Base-by-base conservation (phyloP, 2,113 vertebrate genomes). In the Alethe diademata region DNA sequence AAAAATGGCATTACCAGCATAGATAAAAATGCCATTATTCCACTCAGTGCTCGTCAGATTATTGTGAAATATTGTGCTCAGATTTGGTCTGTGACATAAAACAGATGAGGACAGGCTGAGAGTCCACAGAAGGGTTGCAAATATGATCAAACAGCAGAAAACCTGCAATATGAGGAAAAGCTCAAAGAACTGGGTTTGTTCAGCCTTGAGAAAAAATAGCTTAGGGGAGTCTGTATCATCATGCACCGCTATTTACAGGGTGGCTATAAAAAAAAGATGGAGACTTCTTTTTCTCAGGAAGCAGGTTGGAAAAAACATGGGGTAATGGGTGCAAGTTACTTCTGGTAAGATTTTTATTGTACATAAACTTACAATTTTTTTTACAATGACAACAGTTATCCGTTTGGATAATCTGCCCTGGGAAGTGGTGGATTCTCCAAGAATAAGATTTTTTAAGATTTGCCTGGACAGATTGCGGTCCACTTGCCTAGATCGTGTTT, bases 281-380 rank as follows among this genome's bases (percentile, higher is more conserved):
- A 53, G 11, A 35, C 4, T 15, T 43, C 19, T 19, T n/a, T 81
- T 53, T n/a, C n/a, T n/a, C 16, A 38, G 19, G 8, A 36, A 66
- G 33, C 31, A 56, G 51, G 3, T 6, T 31, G 45, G 8, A 54
- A 69, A 75, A 47, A 16, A 67, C 0, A 0, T 53, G 23, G 13
- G 7, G 2, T 29, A 66, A 67, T 25, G 3, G 4, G 8, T 40
- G 25, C 4, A 53, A 72, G 17, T 56, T 18, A 50, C 22, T 36
- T 57, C 20, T 36, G 31, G 14, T 36, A 18, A 50, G 22, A 74
- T 74, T 74, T 24, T 81, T 11, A 31, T n/a, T 18, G 16, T 23
- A 67, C 7, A 45, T 9, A 45, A 74, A 53, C 33, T n/a, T 7
- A n/a, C 1, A 18, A 1, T 11, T 33, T 33, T 24, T 65, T 66